Base-by-base conservation (phyloP, 2,888 invertebrate species). In the Eupithecia insigniata region DNA sequence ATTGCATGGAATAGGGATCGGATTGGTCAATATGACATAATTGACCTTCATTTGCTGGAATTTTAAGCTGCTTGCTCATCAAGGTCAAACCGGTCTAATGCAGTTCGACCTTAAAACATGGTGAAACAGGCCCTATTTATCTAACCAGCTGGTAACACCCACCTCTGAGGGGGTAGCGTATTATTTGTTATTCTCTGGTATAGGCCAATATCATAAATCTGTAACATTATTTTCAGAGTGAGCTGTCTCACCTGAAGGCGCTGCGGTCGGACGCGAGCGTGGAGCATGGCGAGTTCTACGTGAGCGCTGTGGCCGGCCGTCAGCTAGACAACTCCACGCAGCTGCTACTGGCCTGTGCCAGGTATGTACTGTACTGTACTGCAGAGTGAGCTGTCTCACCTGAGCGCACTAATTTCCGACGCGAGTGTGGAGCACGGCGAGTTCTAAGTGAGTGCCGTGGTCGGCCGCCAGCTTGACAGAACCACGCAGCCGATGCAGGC, bases 341-440 rank as follows among this genome's bases (percentile, higher is more conserved):
- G 80, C 36, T 7, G 43, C 74, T 97, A 71, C 92, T 97, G 64
- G 96, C 95, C 0, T 96, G 96, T 81, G 95, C 96, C 72, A 96
- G 97, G 97, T 34, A 43, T 43, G 43, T 43, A 43, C 18, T 18
- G 18, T 43, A 6, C 16, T 39, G 18, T 18, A 43, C 16, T 43
- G 39, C 82, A 89, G 89, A 78, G 70, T 28, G 85, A 85, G 22
- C 75, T 92, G 51, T 77, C 81, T 0, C 85, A 85, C 68, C 81
- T 95, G 73, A 82, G 90, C n/a, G n/a, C n/a, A n/a, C n/a, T n/a
- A n/a, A n/a, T n/a, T n/a, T 81, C 84, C 0, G 95, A 96, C 73
- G 94, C 95, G 14, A 96, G 96, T 34, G 94, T 97, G 73, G 95
- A 96, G 91, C 95, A 96, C 88, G 97, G 97, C 0, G 85, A 85